Evolutionary conservation across 2,797 vertebrate genomes (phyloP).

Genomic region (Anguilla pacifica): DNA sequence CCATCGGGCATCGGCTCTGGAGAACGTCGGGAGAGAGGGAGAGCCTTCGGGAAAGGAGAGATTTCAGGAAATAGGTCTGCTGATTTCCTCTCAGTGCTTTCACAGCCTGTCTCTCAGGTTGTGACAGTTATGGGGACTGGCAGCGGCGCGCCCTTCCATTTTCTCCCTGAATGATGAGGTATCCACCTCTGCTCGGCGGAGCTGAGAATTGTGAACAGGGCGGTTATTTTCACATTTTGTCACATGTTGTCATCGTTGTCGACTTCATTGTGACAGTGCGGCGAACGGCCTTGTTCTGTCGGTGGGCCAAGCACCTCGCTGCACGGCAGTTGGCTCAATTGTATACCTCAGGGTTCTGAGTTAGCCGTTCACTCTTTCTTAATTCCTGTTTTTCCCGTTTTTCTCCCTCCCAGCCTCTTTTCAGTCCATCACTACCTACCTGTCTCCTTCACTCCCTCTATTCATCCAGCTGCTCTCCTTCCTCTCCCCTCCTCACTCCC

Average conservation of each 20-base stretch:
- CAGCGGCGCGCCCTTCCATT: background rate
- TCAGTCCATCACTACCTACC: background rate
- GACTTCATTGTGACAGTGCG: background rate
- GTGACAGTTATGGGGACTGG: background rate
- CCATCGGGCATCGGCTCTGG: constrained; percentile 61
- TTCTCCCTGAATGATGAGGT: background rate
- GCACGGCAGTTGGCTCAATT: background rate
- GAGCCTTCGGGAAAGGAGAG: constrained; percentile 43
- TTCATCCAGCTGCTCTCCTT: background rate
- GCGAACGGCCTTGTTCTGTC: background rate
- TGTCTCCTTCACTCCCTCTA: background rate
- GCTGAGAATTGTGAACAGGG: background rate
- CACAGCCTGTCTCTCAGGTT: background rate
- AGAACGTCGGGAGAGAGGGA: constrained; percentile 46
- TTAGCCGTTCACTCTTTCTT: background rate
- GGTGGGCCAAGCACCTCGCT: background rate
- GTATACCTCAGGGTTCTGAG: background rate
- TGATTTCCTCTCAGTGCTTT: background rate
- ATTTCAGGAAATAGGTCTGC: constrained; percentile 38
- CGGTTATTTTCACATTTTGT: background rate
- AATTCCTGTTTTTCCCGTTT: background rate
- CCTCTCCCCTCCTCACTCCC: background rate
- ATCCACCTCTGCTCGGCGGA: background rate
- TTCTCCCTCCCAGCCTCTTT: background rate
- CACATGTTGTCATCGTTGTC: background rate